These are phyloP conservation scores for Ypsolopha sequella DNA, from an alignment of 2,888 invertebrate genomes.

Conservation along the genomic window DNA sequence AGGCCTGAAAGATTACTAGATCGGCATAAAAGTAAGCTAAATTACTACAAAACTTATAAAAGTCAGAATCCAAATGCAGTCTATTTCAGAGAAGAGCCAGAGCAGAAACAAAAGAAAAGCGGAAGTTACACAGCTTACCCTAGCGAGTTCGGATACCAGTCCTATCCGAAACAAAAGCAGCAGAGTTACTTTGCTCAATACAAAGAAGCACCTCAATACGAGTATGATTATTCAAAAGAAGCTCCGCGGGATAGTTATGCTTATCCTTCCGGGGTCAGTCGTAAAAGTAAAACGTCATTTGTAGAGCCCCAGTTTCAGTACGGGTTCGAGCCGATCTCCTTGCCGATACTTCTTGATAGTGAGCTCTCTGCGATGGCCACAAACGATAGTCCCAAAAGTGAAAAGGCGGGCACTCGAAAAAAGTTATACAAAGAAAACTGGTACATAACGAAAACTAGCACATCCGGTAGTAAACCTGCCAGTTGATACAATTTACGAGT, in stretches of 20 bases:
- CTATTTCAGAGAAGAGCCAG: constrained; percentile 18
- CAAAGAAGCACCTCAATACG: constrained; percentile 33
- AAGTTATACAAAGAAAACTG: constrained; percentile 60
- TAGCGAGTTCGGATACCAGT: constrained; percentile 26
- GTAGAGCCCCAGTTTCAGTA: constrained; percentile 63
- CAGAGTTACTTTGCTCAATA: constrained; percentile 28
- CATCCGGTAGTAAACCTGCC: constrained; percentile 36
- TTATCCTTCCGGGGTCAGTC: constrained; percentile 36
- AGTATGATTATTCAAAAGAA: constrained; percentile 40
- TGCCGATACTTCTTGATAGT: constrained; percentile 48
- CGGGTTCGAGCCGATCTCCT: constrained; percentile 53
- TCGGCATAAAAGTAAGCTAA: constrained; percentile 37
- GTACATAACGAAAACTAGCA: constrained; percentile 57
- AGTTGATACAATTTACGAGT: constrained; percentile 38
- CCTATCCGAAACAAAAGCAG: constrained; percentile 32
- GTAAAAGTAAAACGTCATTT: constrained; percentile 42
- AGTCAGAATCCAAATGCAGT: constrained; percentile 37
- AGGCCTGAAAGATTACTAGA: constrained; percentile 45
- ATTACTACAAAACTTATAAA: constrained; percentile 49
- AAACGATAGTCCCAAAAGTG: constrained; percentile 47
- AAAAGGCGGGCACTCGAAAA: constrained; percentile 50
- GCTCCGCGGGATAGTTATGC: constrained; percentile 38
- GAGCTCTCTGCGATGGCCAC: constrained; percentile 56
- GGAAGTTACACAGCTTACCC: constrained; percentile 23
- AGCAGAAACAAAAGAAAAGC: constrained; percentile 28